Base-by-base conservation (phyloP, 2,113 vertebrate species). In the Ammodytes dubius region DNA sequence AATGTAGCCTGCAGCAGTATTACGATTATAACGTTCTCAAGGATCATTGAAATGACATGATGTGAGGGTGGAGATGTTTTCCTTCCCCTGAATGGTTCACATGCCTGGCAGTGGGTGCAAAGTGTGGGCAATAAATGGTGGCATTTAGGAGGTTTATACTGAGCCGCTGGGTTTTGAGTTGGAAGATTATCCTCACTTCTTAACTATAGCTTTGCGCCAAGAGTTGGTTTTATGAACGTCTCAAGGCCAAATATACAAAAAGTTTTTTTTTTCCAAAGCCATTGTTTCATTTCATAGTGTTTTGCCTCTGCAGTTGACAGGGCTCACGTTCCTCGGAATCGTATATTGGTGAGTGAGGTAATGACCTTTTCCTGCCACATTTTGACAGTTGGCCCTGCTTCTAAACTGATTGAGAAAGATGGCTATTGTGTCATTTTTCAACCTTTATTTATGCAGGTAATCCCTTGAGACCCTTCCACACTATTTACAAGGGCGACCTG, bases 231-330 rank as follows among this genome's bases (percentile, higher is more conserved):
- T 27, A 39, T n/a, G 40, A 19, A 37, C 4, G 5, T 6, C 43
- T 76, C 9, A 5, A 27, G 43, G 60, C 72, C 53, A 73, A 77
- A 60, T 49, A n/a, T 14, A 27, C 27, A 27, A 27, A 27, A 27
- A 27, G 53, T 49, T 49, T 14, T 73, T n/a, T 60, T 79, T 79
- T 70, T 71, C 59, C 40, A 12, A 79, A 60, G 7, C 2, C 61
- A 7, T 43, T 83, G 27, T 80, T 79, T 43, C 72, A 49, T 60
- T 49, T 39, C 45, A 53, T 74, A 50, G 10, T 46, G 46, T 73
- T 69, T 81, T 69, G 27, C 60, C 60, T 74, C 53, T 66, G 39
- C 15, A 66, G 53, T 19, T 60, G 71, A 75, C 66, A 39, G 50
- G 45, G 40, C 47, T 47, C 7, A 0, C 52, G 11, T 46, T 67